Percentiles rank a stretch among this genome's conserved stretches.
phyloP scores from a whole-genome alignment of 2,797 vertebrate species.

The Miichthys miiuy region DNA sequence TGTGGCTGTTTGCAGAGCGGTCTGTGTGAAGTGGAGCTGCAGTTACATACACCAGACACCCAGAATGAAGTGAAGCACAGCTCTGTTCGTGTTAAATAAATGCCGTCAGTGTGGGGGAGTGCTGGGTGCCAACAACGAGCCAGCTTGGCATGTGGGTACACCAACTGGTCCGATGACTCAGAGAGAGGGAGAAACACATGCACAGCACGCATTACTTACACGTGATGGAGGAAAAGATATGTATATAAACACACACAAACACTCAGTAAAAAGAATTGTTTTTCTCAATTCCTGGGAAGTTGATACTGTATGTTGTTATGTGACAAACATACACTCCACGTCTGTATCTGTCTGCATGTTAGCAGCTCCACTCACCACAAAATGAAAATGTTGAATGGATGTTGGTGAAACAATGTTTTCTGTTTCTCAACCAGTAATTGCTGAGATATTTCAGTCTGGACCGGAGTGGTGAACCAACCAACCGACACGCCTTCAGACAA shows the following conservation, averaged over 20 bases:
- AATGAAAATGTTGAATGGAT: not conserved
- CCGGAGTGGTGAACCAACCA: not conserved
- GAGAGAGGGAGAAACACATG: slow-evolving; percentile 54
- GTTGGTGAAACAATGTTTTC: not conserved
- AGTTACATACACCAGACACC: slow-evolving; percentile 22
- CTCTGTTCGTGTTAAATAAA: slow-evolving; percentile 38
- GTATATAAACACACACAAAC: slow-evolving; percentile 21
- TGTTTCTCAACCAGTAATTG: not conserved
- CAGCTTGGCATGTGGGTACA: slow-evolving; percentile 75
- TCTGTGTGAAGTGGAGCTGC: slow-evolving; percentile 18
- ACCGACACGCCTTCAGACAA: too few relatives aligned
- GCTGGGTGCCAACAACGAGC: slow-evolving; percentile 59
- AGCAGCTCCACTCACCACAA: not conserved
- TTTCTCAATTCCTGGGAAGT: not conserved
- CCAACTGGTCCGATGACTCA: slow-evolving; percentile 82
- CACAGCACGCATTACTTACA: slow-evolving; percentile 20
- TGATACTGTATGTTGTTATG: not conserved
- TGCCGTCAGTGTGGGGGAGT: slow-evolving; percentile 61
- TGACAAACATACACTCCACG: slow-evolving; percentile 14
- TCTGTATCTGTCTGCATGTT: not conserved
- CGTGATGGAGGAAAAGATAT: slow-evolving; percentile 40
- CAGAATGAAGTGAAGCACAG: slow-evolving; percentile 17
- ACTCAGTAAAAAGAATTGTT: not conserved
- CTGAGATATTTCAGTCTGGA: not conserved
- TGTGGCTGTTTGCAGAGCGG: slow-evolving; percentile 17